phyloP scores from a whole-genome alignment of 1,140 invertebrate genomes.

The Rhizoglyphus robini region DNA sequence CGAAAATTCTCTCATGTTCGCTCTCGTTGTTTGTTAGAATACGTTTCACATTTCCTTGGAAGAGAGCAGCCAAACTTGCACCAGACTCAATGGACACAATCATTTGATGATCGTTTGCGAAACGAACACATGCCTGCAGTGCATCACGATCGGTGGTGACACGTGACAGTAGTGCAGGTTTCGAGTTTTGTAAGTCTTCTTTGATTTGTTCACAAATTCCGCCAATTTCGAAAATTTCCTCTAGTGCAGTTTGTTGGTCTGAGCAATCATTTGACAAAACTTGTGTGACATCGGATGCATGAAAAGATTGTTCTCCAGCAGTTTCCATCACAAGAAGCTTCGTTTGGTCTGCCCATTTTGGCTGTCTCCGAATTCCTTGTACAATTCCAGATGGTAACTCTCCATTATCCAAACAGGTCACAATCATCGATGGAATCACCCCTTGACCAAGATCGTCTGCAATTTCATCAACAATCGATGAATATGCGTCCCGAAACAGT shows the following conservation, averaged over 20 bases:
- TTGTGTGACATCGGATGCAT: constrained; percentile 32
- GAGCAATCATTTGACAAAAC: constrained; percentile 33
- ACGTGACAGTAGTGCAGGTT: constrained; percentile 32
- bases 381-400: constrained; percentile 36
- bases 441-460: constrained; percentile 29
- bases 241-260: constrained; percentile 37
- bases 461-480: constrained; percentile 37
- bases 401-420: constrained; percentile 40
- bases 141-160: constrained; percentile 39
- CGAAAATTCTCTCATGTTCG: background rate
- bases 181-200: constrained; percentile 30
- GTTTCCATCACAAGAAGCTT: constrained; percentile 44
- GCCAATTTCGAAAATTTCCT: constrained; percentile 36
- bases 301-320: constrained; percentile 37
- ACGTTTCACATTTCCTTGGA: constrained; percentile 28
- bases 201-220: constrained; percentile 32
- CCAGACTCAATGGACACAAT: constrained; percentile 42
- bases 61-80: constrained; percentile 38
- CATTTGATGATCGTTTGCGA: constrained; percentile 36
- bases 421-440: constrained; percentile 34
- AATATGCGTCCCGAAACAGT: constrained; percentile 26
- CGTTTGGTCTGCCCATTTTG: too few species aligned
- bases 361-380: constrained; percentile 26
- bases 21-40: constrained; percentile 19
- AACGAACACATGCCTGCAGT: constrained; percentile 36